phyloP scores from a whole-genome alignment of 2,888 invertebrate genomes.

The Bellardia pandia region DNA sequence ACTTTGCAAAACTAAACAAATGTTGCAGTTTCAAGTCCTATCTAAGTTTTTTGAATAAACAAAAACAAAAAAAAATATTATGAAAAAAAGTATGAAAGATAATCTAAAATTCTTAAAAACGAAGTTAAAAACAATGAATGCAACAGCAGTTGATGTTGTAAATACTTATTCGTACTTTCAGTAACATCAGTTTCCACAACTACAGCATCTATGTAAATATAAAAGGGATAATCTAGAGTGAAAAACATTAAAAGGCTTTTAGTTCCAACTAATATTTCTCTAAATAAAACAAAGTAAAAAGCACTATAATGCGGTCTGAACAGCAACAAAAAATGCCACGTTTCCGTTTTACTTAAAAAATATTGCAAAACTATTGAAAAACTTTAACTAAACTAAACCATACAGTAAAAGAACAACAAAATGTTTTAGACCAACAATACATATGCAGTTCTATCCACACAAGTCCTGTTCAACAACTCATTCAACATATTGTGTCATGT shows the following conservation, averaged over 20 bases:
- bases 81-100: neutral
- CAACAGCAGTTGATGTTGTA: constrained; percentile 13
- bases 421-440: neutral
- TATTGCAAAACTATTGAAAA: neutral
- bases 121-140: neutral
- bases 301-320: neutral
- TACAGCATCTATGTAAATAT: neutral
- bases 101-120: constrained; percentile 21
- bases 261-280: constrained; percentile 4
- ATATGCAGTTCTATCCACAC: neutral
- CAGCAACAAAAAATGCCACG: neutral
- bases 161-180: neutral
- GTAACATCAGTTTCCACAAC: neutral
- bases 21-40: constrained; percentile 33
- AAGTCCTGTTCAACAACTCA: neutral
- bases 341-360: neutral
- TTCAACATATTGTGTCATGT: constrained; percentile 21
- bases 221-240: constrained; percentile 23
- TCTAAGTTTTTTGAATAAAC: constrained; percentile 19
- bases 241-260: constrained; percentile 62
- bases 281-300: constrained; percentile 8
- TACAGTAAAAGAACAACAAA: neutral
- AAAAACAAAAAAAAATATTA: constrained; percentile 3
- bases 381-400: neutral
- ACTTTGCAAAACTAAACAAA: constrained; percentile 48